Conservation (phyloP, 2,888 invertebrate genomes). For the Eurytoma adleriae region DNA sequence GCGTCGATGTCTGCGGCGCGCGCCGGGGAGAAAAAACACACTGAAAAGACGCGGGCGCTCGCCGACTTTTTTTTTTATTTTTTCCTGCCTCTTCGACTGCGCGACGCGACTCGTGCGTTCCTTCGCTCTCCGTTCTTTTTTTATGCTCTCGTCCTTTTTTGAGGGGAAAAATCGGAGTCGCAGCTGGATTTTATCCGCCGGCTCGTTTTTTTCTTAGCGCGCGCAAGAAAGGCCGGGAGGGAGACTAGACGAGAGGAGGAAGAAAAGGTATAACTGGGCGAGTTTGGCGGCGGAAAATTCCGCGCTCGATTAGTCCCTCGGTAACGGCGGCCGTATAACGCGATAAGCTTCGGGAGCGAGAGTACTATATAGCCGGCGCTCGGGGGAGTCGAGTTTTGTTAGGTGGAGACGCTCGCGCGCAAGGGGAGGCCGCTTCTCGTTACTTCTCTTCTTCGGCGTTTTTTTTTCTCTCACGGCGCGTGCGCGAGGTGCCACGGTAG, state of each 20-base stretch:
- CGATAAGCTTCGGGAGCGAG: conserved; percentile 23
- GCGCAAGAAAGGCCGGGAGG: too few relatives aligned
- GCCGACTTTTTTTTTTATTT: background rate
- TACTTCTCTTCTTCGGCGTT: too few relatives aligned
- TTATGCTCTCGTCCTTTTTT: background rate
- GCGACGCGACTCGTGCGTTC: background rate
- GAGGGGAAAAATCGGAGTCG: background rate
- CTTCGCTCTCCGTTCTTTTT: conserved; percentile 5
- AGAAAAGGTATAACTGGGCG: background rate
- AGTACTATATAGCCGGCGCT: background rate
- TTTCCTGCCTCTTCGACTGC: background rate
- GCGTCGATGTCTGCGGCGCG: background rate
- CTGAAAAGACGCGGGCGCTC: conserved; percentile 23
- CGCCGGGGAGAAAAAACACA: conserved; percentile 4
- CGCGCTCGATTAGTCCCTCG: conserved; percentile 43
- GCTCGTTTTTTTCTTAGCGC: too few relatives aligned
- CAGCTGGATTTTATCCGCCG: background rate
- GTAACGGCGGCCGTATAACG: conserved; percentile 22
- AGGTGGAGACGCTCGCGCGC: background rate
- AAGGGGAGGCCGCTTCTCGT: too few relatives aligned
- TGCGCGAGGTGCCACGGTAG: background rate
- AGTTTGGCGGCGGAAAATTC: conserved; percentile 3
- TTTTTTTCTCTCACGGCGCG: too few relatives aligned
- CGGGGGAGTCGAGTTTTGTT: conserved; percentile 9
- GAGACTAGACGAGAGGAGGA: background rate